Evolutionary conservation across 2,797 vertebrate species (phyloP).

Genomic region (Bovichtus diacanthus): DNA sequence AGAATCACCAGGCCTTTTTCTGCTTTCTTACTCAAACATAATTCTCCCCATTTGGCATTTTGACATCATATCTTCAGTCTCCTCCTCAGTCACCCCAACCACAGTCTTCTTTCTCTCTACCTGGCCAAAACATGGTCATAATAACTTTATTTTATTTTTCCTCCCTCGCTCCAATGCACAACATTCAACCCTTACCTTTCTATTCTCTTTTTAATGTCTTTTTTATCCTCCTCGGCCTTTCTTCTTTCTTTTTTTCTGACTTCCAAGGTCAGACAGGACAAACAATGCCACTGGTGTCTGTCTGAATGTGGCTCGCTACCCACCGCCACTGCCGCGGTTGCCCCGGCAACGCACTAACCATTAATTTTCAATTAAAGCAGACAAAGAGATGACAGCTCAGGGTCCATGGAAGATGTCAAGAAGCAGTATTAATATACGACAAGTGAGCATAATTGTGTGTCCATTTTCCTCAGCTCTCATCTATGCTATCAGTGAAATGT

Average conservation of each 20-base stretch:
- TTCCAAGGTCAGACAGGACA: conserved; percentile 99
- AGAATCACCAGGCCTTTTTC: conserved; percentile 76
- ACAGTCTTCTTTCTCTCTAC: conserved; percentile 53
- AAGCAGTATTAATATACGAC: conserved; percentile 99
- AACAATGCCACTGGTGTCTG: conserved; percentile 96
- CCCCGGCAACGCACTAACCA: conserved; percentile 99
- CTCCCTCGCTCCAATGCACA: conserved; percentile 78
- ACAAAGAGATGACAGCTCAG: conserved; percentile 99
- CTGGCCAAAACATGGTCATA: conserved; percentile 73
- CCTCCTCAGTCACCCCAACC: conserved; percentile 50
- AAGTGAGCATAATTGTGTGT: conserved; percentile 99
- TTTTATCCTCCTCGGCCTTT: conserved; percentile 82
- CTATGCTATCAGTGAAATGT: conserved; percentile 87
- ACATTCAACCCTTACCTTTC: conserved; percentile 85
- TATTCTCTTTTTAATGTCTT: conserved; percentile 81
- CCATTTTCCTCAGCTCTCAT: conserved; percentile 90
- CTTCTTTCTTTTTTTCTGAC: conserved; percentile 87
- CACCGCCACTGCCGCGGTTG: conserved; percentile 87
- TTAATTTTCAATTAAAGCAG: conserved; percentile 99
- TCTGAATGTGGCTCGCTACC: conserved; percentile 87
- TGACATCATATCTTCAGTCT: conserved; percentile 78
- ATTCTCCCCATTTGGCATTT: conserved; percentile 83
- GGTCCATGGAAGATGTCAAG: conserved; percentile 99
- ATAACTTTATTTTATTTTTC: conserved; percentile 87
- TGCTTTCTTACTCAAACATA: conserved; percentile 82